Percentiles rank a stretch among this genome's conserved stretches.
Evolutionary conservation across 2,113 vertebrate species (phyloP).

Genomic region (Oriolus oriolus): DNA sequence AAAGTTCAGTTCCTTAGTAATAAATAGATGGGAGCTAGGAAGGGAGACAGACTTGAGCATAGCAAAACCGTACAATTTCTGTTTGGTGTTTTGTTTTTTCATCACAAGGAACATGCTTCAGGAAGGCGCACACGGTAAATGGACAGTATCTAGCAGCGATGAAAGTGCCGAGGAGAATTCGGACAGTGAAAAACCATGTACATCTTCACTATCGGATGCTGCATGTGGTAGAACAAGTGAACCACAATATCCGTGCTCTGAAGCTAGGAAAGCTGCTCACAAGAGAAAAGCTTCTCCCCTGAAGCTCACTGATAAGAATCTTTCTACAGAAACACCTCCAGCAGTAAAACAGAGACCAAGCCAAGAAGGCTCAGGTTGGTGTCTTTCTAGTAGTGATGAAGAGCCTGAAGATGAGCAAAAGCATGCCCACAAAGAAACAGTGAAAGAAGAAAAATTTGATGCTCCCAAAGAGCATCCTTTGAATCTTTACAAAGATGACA

Average conservation of each 20-base stretch:
- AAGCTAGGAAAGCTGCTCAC: conserved; percentile 78
- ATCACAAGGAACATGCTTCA: conserved; percentile 69
- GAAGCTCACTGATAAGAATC: conserved; percentile 40
- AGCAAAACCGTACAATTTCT: not conserved
- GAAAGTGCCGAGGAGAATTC: conserved; percentile 86
- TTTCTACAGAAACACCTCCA: not conserved
- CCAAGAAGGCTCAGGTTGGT: conserved; percentile 84
- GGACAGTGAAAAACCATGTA: conserved; percentile 31
- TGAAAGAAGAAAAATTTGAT: not conserved
- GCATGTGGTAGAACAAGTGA: not conserved
- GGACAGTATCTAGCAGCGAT: conserved; percentile 93
- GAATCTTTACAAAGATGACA: not conserved
- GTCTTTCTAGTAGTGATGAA: conserved; percentile 91
- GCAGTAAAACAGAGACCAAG: conserved; percentile 75
- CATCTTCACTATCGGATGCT: not conserved
- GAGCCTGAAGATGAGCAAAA: conserved; percentile 19
- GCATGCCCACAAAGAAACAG: not conserved
- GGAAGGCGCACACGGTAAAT: conserved; percentile 85
- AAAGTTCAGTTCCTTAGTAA: not conserved
- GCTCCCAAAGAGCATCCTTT: not conserved
- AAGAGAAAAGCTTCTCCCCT: conserved; percentile 75
- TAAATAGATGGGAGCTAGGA: not conserved
- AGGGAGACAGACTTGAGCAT: not conserved
- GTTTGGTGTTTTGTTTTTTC: not conserved
- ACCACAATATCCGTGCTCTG: conserved; percentile 71